Conservation (phyloP, 2,888 invertebrate species). For the Tholera decimalis region DNA sequence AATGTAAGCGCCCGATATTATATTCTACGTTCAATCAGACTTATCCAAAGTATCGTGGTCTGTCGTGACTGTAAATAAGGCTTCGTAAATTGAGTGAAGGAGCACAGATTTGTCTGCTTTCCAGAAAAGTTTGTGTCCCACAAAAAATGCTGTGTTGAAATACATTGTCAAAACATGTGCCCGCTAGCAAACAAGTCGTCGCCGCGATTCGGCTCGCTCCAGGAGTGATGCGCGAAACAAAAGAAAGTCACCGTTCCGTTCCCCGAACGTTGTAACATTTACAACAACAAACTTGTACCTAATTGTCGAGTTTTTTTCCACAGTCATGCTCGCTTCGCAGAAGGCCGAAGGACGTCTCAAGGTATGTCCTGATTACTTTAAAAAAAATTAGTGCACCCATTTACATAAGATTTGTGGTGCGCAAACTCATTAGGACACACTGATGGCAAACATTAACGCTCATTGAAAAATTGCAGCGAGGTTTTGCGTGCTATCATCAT, state of each 20-base stretch:
- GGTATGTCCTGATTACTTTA: constrained; percentile 74
- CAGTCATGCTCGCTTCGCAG: constrained; percentile 79
- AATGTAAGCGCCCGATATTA: constrained; percentile 76
- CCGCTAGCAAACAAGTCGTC: constrained; percentile 73
- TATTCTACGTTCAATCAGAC: constrained; percentile 64
- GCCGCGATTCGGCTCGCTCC: constrained; percentile 81
- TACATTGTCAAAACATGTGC: constrained; percentile 81
- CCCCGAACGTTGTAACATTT: constrained; percentile 73
- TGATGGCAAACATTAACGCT: constrained; percentile 72
- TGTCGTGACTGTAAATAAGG: background rate
- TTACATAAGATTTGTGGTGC: constrained; percentile 77
- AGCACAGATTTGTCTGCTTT: constrained; percentile 44
- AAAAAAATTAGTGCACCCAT: constrained; percentile 80
- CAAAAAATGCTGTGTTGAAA: constrained; percentile 58
- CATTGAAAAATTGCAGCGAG: constrained; percentile 78
- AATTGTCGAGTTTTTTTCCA: constrained; percentile 80
- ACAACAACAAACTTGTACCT: constrained; percentile 78
- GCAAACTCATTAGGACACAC: constrained; percentile 78
- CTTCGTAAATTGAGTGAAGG: constrained; percentile 5
- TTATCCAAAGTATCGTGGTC: constrained; percentile 62
- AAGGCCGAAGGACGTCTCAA: constrained; percentile 82
- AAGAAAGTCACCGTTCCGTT: constrained; percentile 79
- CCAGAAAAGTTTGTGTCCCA: constrained; percentile 50
- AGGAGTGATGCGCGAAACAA: constrained; percentile 79
- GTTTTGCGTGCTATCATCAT: constrained; percentile 72